Base-by-base conservation (phyloP, 2,113 vertebrate species). In the Donacobius atricapilla region DNA sequence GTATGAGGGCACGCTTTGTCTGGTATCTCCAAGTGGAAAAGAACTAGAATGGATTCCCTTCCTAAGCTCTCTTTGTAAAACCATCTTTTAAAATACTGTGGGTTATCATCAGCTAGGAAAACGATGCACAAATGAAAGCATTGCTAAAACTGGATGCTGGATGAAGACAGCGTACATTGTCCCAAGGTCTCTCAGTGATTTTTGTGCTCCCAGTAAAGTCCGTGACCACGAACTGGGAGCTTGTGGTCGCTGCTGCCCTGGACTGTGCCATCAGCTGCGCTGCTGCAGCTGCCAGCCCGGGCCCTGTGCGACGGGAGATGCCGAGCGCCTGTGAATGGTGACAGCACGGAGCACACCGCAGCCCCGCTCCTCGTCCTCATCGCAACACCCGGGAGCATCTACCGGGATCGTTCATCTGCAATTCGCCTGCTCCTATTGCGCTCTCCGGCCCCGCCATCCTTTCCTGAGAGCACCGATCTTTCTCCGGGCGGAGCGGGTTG, bases 351-450 rank as follows among this genome's bases (percentile, higher is more conserved):
- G 71, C 54, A 39, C 70, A 3, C 0, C 3, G 16, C 63, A 19
- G 70, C 63, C 50, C 20, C 4, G 8, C 1, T n/a, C 53, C 57
- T 25, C 57, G 2, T 27, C 39, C 53, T 60, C 53, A 0, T 0
- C 3, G 25, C 77, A 28, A 15, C 76, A 15, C 0, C 4, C 0
- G 4, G 56, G 47, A 63, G 28, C 31, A 8, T 13, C 31, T 13
- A 14, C 73, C 54, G 0, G 45, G 15, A 7, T 15, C n/a, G 2
- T n/a, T 17, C 9, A 19, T 3, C 50, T 2, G 1, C 7, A 31
- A n/a, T 42, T 23, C n/a, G 1, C 0, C 15, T 6, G 69, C 3
- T 13, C 33, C 30, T 4, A 2, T 3, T 0, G 71, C 18, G 40
- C 30, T 17, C 31, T 31, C 19, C 3, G 54, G 7, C 54, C 31